Percentiles rank a stretch among this genome's conserved stretches.
phyloP scores from a whole-genome alignment of 2,888 invertebrate genomes.

The Apoderus coryli region DNA sequence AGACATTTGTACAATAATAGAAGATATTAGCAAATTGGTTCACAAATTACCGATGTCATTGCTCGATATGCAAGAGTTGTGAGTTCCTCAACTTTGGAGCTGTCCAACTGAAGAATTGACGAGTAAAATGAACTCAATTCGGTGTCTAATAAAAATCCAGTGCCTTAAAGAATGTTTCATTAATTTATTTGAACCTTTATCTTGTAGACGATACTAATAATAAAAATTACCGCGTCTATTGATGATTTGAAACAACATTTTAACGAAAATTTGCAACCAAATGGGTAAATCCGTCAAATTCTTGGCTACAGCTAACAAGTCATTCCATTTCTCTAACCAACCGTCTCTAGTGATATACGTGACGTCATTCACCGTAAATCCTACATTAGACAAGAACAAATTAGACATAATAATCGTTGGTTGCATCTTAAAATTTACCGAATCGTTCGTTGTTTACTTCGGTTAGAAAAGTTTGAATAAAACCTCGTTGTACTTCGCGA shows the following conservation, averaged over 20 bases:
- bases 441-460: conserved; percentile 39
- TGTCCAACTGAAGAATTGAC: conserved; percentile 50
- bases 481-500: conserved; percentile 55
- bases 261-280: conserved; percentile 60
- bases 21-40: too few species aligned
- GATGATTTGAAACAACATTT: conserved; percentile 54
- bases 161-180: conserved; percentile 32
- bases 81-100: conserved; percentile 46
- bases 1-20: too few species aligned
- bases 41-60: conserved; percentile 61
- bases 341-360: conserved; percentile 47
- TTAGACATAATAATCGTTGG: too few species aligned
- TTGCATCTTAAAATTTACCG: conserved; percentile 37
- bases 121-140: conserved; percentile 56
- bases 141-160: conserved; percentile 49
- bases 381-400: too few species aligned
- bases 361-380: conserved; percentile 29
- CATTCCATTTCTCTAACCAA: conserved; percentile 56
- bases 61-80: conserved; percentile 53
- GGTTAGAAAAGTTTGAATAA: conserved; percentile 51
- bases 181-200: conserved; percentile 5
- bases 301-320: conserved; percentile 36
- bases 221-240: conserved; percentile 45
- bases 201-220: conserved; percentile 7
- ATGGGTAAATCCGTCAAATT: conserved; percentile 50